Conservation (phyloP, 2,888 invertebrate genomes). For the Acanthococcus lagerstroemiae region DNA sequence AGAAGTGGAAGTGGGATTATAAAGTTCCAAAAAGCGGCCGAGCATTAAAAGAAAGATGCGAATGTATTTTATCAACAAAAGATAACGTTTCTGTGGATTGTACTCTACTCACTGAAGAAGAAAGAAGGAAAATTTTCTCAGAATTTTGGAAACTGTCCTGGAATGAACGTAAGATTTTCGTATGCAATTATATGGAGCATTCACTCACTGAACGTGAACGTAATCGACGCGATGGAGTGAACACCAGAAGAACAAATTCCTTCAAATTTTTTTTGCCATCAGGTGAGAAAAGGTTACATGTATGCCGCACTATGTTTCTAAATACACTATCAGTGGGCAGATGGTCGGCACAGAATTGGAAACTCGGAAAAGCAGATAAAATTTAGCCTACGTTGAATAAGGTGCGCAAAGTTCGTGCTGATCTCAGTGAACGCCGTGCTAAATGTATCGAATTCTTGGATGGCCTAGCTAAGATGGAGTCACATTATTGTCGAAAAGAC, state of each 20-base stretch:
- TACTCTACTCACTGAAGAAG: background rate
- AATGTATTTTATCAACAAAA: background rate
- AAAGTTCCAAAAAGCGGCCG: background rate
- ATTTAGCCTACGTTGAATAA: background rate
- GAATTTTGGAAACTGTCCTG: constrained; percentile 2
- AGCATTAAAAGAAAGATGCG: background rate
- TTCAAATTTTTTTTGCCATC: background rate
- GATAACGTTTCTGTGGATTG: background rate
- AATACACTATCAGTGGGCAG: constrained; percentile 2
- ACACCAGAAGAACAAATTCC: background rate
- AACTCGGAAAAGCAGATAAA: background rate
- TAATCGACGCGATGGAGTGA: background rate
- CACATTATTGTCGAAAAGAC: constrained; percentile 12
- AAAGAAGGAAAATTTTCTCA: background rate
- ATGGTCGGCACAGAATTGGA: constrained; percentile 3
- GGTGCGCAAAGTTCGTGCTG: background rate
- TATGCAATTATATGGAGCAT: background rate
- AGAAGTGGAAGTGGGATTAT: no score
- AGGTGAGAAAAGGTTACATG: constrained; percentile 6
- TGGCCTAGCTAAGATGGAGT: background rate
- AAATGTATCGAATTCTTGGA: background rate
- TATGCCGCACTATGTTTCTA: constrained; percentile 3
- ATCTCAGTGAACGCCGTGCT: background rate
- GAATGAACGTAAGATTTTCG: constrained; percentile 4
- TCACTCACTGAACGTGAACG: background rate